These are phyloP conservation scores for Trichosurus vulpecula DNA, from an alignment of 2,797 vertebrate species.

Conservation along the genomic window DNA sequence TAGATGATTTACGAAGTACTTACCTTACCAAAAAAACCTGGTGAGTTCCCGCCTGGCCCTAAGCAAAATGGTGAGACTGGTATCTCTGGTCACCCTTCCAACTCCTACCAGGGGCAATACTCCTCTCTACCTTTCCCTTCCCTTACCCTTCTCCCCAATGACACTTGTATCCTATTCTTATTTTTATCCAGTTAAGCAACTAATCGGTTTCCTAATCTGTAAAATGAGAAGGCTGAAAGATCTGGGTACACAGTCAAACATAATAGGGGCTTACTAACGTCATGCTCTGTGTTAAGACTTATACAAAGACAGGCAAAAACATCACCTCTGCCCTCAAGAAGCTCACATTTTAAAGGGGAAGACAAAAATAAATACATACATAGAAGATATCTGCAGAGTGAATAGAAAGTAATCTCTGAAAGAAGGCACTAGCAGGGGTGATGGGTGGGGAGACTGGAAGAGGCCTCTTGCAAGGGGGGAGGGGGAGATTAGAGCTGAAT, in stretches of 20 bases:
- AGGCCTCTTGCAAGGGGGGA: background rate
- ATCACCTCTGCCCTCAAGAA: background rate
- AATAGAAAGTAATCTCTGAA: background rate
- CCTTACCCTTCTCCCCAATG: too few relatives aligned
- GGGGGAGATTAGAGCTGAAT: background rate
- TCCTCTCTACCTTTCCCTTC: background rate
- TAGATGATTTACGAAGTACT: background rate
- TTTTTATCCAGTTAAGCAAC: background rate
- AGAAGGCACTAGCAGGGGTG: background rate
- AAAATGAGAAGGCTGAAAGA: background rate
- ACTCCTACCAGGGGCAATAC: background rate
- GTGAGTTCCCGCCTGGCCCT: background rate
- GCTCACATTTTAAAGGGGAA: background rate
- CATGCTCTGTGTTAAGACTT: background rate
- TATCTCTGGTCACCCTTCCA: background rate
- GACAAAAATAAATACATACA: background rate
- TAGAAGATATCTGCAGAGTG: background rate
- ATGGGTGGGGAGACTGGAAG: background rate
- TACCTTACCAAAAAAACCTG: background rate
- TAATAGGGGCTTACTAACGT: background rate
- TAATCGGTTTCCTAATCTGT: background rate
- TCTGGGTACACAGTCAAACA: background rate
- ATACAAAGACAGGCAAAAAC: background rate
- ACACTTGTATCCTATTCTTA: background rate
- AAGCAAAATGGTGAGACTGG: background rate